A percentile compares a stretch with the other conserved stretches of the same genome.
phyloP scores from a whole-genome alignment of 2,113 vertebrate genomes.

The Desmodus rotundus region DNA sequence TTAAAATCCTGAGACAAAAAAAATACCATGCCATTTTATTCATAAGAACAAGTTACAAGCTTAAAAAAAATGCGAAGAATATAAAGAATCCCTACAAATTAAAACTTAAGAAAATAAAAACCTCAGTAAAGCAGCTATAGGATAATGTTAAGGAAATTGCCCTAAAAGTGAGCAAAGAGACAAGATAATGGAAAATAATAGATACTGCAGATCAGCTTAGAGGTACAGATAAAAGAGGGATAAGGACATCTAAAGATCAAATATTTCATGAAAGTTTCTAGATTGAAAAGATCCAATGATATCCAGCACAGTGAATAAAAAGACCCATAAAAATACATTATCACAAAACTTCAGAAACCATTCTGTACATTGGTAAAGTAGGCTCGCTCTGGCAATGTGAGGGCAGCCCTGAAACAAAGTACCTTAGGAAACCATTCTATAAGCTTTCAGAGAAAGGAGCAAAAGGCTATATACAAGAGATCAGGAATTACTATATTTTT shows the following conservation, averaged over 20 bases:
- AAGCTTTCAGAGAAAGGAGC: not conserved
- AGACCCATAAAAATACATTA: not conserved
- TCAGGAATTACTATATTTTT: too few relatives aligned
- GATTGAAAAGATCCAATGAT: not conserved
- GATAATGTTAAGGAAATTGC: not conserved
- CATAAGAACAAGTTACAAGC: not conserved
- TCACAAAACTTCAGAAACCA: not conserved
- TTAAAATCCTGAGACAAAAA: not conserved
- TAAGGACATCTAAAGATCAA: not conserved
- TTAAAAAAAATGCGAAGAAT: not conserved
- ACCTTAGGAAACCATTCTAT: not conserved
- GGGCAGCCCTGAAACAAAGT: not conserved
- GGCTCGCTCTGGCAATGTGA: not conserved
- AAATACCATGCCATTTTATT: not conserved
- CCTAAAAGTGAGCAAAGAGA: not conserved
- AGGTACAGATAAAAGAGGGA: not conserved
- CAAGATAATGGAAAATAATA: not conserved
- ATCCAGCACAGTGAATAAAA: not conserved
- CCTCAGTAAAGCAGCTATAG: not conserved
- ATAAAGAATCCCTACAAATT: not conserved
- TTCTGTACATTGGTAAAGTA: not conserved
- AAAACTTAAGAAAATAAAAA: not conserved
- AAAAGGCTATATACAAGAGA: not conserved
- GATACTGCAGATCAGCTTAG: not conserved
- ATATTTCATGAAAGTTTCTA: not conserved